These are phyloP conservation scores for Trissolcus japonicus DNA, from an alignment of 2,888 invertebrate species.

Conservation along the genomic window DNA sequence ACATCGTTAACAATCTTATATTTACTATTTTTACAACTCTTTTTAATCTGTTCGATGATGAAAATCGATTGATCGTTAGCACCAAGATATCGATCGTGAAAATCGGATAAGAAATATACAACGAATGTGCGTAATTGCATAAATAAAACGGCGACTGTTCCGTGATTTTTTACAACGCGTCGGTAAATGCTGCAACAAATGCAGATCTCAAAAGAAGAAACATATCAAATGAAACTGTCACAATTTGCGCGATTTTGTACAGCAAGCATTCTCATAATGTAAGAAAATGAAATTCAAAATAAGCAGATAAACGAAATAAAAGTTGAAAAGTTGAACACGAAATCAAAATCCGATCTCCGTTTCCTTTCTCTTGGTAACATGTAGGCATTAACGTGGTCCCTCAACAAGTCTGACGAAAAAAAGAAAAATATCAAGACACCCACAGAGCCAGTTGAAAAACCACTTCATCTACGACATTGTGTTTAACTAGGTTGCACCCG, in stretches of 20 bases:
- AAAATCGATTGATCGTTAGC: slow-evolving; percentile 47
- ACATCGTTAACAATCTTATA: slow-evolving; percentile 49
- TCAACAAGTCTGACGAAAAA: background rate
- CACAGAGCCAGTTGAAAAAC: slow-evolving; percentile 2
- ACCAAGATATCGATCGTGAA: slow-evolving; percentile 42
- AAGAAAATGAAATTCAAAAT: no score
- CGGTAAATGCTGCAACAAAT: slow-evolving; percentile 27
- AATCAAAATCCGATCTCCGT: slow-evolving; percentile 10
- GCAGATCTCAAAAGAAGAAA: slow-evolving; percentile 14
- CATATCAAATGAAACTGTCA: slow-evolving; percentile 5
- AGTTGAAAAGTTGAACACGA: background rate
- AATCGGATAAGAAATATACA: slow-evolving; percentile 34
- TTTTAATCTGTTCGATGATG: slow-evolving; percentile 38
- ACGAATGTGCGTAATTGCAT: slow-evolving; percentile 34
- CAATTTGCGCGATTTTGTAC: no score
- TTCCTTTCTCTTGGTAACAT: slow-evolving; percentile 2
- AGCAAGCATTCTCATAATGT: no score
- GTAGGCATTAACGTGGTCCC: background rate
- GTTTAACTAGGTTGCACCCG: slow-evolving; percentile 22
- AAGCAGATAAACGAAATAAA: background rate
- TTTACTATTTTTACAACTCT: slow-evolving; percentile 37
- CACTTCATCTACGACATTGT: slow-evolving; percentile 9
- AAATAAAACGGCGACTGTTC: slow-evolving; percentile 7
- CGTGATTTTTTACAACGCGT: slow-evolving; percentile 15
- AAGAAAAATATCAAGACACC: background rate